phyloP scores from a whole-genome alignment of 2,113 vertebrate genomes.

The Epinephelus fuscoguttatus region DNA sequence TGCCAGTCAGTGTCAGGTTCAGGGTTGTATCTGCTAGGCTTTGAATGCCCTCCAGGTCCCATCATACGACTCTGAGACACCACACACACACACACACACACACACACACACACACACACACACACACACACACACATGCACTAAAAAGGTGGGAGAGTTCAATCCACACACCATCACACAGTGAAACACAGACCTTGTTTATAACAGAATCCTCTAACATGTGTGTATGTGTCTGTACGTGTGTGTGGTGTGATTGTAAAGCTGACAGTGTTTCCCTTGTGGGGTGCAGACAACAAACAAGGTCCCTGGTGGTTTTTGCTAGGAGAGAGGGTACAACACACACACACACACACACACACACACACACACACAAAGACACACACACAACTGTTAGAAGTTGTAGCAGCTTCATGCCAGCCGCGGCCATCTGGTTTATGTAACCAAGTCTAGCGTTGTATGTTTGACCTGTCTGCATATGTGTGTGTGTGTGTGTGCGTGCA shows the following conservation, averaged over 20 bases:
- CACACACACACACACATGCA: conserved; percentile 3
- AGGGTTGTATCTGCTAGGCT: conserved; percentile 34
- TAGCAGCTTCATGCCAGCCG: conserved; percentile 64
- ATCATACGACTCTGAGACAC: conserved; percentile 20
- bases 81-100: conserved; percentile 40
- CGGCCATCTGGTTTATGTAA: conserved; percentile 79
- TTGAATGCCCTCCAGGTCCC: conserved; percentile 44
- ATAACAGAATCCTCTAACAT: conserved; percentile 33
- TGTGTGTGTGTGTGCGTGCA: conserved; percentile 4
- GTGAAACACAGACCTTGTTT: conserved; percentile 57
- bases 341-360: conserved; percentile 28
- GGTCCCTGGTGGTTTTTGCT: conserved; percentile 78
- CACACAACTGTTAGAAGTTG: conserved; percentile 52
- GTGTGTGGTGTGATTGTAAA: conserved; percentile 57
- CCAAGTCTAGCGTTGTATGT: conserved; percentile 46
- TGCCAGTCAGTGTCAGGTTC: conserved; percentile 32
- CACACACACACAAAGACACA: conserved; percentile 23
- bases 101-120: conserved; percentile 13
- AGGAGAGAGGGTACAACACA: conserved; percentile 58
- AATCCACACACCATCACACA: conserved; percentile 50
- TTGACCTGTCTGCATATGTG: conserved; percentile 49
- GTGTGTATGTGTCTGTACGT: conserved; percentile 32
- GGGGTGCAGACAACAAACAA: conserved; percentile 82
- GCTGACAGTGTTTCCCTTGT: conserved; percentile 79
- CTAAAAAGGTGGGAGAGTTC: conserved; percentile 34